Evolutionary conservation across 2,888 invertebrate genomes (phyloP).

Genomic region (Mamestra brassicae): DNA sequence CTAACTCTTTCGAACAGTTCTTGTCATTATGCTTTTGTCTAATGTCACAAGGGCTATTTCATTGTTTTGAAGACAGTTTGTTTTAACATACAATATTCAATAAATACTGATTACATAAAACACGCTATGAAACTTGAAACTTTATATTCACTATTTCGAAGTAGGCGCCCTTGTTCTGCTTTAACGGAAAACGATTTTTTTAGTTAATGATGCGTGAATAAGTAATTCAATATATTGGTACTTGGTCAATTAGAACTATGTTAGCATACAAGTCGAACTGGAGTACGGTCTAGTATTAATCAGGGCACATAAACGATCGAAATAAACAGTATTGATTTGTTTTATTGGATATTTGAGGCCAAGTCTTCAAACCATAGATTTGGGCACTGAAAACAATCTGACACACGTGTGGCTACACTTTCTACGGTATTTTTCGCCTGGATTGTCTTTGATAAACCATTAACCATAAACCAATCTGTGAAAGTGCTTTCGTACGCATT

Average conservation of each 20-base stretch:
- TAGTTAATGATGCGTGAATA: conserved; percentile 42
- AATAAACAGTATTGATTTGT: background rate
- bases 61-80: background rate
- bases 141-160: conserved; percentile 36
- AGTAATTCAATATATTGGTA: conserved; percentile 26
- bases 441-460: background rate
- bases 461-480: too few species aligned
- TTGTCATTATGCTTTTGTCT: too few species aligned
- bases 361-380: background rate
- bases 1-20: too few species aligned
- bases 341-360: background rate
- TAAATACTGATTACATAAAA: conserved; percentile 26
- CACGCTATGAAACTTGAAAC: conserved; percentile 42
- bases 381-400: background rate
- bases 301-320: conserved; percentile 1
- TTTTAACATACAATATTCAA: background rate
- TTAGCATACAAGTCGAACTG: background rate
- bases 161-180: conserved; percentile 51
- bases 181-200: conserved; percentile 35
- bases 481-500: background rate
- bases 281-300: background rate
- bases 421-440: background rate
- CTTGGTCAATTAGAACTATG: conserved; percentile 30
- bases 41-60: background rate
- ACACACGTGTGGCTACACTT: too few species aligned